A percentile compares a stretch with the other conserved stretches of the same genome.
Conservation (phyloP, 2,888 invertebrate genomes). For the Rhamnusium bicolor region DNA sequence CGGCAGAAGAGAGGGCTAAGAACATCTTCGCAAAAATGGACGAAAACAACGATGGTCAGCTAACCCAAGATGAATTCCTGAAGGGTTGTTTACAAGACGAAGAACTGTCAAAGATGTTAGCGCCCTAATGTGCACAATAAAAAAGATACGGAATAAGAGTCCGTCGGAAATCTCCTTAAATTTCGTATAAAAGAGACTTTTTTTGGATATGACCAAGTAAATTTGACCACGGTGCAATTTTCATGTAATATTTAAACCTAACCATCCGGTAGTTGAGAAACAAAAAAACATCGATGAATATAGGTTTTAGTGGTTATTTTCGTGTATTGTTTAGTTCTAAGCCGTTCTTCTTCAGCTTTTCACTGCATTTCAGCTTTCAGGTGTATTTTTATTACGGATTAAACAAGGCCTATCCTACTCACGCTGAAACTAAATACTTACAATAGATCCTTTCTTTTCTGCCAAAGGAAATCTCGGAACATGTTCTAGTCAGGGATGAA, state of each 20-base stretch:
- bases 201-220: constrained; percentile 34
- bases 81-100: constrained; percentile 98
- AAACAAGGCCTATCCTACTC: constrained; percentile 31
- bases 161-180: constrained; percentile 22
- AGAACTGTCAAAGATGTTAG: constrained; percentile 94
- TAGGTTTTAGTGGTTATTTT: constrained; percentile 42
- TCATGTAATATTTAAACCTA: constrained; percentile 26
- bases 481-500: not conserved
- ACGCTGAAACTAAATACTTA: not conserved
- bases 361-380: constrained; percentile 36
- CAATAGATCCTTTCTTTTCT: not conserved
- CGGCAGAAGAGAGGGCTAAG: constrained; percentile 97
- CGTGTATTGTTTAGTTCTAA: constrained; percentile 23
- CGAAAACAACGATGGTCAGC: constrained; percentile 98
- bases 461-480: not conserved
- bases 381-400: constrained; percentile 46
- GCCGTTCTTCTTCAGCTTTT: constrained; percentile 43
- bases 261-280: constrained; percentile 31
- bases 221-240: constrained; percentile 41
- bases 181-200: constrained; percentile 24
- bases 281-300: constrained; percentile 41
- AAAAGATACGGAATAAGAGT: not conserved
- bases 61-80: constrained; percentile 98
- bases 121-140: constrained; percentile 79
- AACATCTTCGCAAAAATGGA: constrained; percentile 99